A percentile compares a stretch with the other conserved stretches of the same genome.
Conservation (phyloP, 2,888 invertebrate species). For the Rosalia funebris region DNA sequence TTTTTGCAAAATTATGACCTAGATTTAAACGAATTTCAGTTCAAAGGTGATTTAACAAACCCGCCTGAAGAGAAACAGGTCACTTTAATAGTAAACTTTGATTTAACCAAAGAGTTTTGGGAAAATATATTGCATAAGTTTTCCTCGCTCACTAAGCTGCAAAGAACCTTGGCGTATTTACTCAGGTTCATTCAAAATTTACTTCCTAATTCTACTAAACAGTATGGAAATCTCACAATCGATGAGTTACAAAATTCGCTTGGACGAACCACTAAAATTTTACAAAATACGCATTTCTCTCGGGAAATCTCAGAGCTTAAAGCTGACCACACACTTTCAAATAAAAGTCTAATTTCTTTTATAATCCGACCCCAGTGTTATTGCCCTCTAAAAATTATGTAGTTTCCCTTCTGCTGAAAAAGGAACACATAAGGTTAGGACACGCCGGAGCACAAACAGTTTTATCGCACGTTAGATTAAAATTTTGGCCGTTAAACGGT, state of each 20-base stretch:
- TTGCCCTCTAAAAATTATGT: background rate
- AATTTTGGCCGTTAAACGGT: background rate
- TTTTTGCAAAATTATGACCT: slow-evolving; percentile 13
- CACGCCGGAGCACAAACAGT: background rate
- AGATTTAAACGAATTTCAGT: background rate
- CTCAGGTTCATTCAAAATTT: slow-evolving; percentile 24
- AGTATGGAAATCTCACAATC: slow-evolving; percentile 1
- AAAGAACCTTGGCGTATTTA: slow-evolving; percentile 18
- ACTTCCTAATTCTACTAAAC: background rate
- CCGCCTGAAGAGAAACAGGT: background rate
- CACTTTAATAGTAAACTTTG: background rate
- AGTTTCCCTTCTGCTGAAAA: background rate
- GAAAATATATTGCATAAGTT: slow-evolving; percentile 13
- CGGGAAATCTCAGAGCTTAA: slow-evolving; percentile 26
- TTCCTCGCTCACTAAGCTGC: slow-evolving; percentile 13
- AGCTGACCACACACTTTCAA: background rate
- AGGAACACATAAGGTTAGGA: background rate
- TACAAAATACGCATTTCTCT: slow-evolving; percentile 29
- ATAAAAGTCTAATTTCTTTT: background rate
- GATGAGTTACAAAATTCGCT: slow-evolving; percentile 20
- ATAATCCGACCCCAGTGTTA: background rate
- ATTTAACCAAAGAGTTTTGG: slow-evolving; percentile 5
- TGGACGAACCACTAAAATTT: slow-evolving; percentile 10
- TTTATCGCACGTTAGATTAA: background rate
- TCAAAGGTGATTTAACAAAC: background rate